Evolutionary conservation across 2,113 vertebrate genomes (phyloP).

Genomic region (Alligator sinensis): DNA sequence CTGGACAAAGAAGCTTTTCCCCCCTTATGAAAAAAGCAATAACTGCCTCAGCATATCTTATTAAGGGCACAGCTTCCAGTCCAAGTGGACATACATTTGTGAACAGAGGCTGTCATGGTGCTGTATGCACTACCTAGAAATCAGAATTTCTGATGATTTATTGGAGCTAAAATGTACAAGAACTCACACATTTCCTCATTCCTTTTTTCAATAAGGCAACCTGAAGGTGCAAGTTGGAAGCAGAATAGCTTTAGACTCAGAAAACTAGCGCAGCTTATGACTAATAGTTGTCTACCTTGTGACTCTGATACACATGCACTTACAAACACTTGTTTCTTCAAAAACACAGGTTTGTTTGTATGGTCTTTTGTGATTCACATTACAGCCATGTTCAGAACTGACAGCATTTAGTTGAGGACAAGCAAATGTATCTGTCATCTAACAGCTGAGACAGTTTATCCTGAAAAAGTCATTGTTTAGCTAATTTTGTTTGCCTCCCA

Average conservation of each 20-base stretch:
- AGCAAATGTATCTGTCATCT: not conserved
- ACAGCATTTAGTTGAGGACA: not conserved
- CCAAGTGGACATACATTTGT: not conserved
- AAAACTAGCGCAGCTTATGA: not conserved
- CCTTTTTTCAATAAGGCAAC: slow-evolving; percentile 1
- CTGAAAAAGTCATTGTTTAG: not conserved
- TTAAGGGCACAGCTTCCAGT: slow-evolving; percentile 20
- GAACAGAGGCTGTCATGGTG: not conserved
- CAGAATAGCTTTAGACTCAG: not conserved
- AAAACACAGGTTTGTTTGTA: not conserved
- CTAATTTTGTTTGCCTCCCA: too few species aligned
- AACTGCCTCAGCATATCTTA: not conserved
- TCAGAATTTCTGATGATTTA: slow-evolving; percentile 7
- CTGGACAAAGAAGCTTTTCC: slow-evolving; percentile 40
- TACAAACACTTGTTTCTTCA: not conserved
- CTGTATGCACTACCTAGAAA: not conserved
- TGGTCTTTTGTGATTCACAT: not conserved
- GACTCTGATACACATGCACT: not conserved
- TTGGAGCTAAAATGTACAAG: slow-evolving; percentile 19
- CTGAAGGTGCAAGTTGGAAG: not conserved
- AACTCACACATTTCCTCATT: not conserved
- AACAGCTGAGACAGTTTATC: not conserved
- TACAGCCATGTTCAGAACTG: not conserved
- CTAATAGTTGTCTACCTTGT: not conserved
- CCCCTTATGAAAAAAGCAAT: not conserved